Percentiles rank a stretch among this genome's conserved stretches.
Evolutionary conservation across 2,113 vertebrate species (phyloP).

Genomic region (Pagrus major): DNA sequence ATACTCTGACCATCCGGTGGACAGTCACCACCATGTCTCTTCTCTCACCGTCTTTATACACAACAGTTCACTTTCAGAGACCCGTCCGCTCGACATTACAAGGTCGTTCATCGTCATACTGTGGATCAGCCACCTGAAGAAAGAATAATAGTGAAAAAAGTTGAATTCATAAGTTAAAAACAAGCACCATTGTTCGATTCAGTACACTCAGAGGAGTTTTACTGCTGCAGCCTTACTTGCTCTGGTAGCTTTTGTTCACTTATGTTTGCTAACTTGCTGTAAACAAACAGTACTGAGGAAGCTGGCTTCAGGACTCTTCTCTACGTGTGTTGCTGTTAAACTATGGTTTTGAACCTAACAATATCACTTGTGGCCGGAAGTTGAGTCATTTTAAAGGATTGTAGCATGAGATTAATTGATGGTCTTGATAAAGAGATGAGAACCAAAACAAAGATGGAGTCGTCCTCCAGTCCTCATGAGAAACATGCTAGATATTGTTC

Average conservation of each 20-base stretch:
- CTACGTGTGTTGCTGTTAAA: neutral
- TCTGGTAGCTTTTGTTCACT: neutral
- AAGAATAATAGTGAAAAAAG: no score
- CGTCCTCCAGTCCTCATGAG: neutral
- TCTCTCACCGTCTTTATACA: slow-evolving; percentile 15
- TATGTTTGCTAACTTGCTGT: neutral
- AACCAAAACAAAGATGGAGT: neutral
- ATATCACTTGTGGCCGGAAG: neutral
- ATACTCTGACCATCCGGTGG: neutral
- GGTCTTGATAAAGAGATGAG: neutral
- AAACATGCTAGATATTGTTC: neutral
- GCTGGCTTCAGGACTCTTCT: neutral
- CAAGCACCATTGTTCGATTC: neutral
- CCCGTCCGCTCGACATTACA: slow-evolving; percentile 59
- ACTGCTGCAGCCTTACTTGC: neutral
- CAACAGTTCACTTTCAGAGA: slow-evolving; percentile 58
- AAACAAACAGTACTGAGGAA: neutral
- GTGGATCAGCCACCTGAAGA: slow-evolving; percentile 1
- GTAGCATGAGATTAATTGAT: neutral
- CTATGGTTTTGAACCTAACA: neutral
- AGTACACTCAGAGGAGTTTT: neutral
- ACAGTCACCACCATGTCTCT: neutral
- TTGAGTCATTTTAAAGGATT: neutral
- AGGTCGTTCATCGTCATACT: slow-evolving; percentile 25
- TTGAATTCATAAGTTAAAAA: neutral